Evolutionary conservation across 2,113 vertebrate species (phyloP).

Genomic region (Bagarius yarrelli): DNA sequence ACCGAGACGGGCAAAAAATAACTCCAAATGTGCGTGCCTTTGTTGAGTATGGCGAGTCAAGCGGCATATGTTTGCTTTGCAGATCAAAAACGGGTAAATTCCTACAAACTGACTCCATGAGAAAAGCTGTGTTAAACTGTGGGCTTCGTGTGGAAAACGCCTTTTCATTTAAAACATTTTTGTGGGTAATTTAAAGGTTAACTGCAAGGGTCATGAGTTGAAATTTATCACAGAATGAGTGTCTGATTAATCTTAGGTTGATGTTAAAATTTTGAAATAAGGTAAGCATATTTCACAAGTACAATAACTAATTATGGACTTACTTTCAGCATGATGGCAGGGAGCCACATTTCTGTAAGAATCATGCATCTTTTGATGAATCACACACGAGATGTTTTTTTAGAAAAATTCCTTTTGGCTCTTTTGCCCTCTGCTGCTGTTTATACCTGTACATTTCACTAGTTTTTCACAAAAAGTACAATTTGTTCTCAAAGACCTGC

Average conservation of each 20-base stretch:
- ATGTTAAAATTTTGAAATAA: not conserved
- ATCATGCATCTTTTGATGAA: not conserved
- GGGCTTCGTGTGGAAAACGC: slow-evolving; percentile 20
- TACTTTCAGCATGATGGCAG: not conserved
- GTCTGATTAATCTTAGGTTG: not conserved
- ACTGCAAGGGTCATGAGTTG: not conserved
- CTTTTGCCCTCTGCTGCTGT: too few relatives aligned
- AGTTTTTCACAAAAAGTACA: not conserved
- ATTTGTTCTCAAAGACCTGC: not conserved
- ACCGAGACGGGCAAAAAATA: slow-evolving; percentile 21
- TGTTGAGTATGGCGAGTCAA: slow-evolving; percentile 5
- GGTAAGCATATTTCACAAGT: not conserved
- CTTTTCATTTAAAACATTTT: slow-evolving; percentile 27
- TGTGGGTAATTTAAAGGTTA: slow-evolving; percentile 13
- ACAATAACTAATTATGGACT: not conserved
- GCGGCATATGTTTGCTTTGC: slow-evolving; percentile 22
- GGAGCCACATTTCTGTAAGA: not conserved
- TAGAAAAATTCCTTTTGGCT: too few relatives aligned
- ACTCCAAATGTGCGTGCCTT: slow-evolving; percentile 28
- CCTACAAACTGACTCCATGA: slow-evolving; percentile 7
- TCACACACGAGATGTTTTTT: too few relatives aligned
- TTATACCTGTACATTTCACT: not conserved
- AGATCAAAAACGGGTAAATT: slow-evolving; percentile 21
- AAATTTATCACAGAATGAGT: not conserved
- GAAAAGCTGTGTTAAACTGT: not conserved